Evolutionary conservation across 2,888 invertebrate genomes (phyloP).

Genomic region (Crematogaster levior): DNA sequence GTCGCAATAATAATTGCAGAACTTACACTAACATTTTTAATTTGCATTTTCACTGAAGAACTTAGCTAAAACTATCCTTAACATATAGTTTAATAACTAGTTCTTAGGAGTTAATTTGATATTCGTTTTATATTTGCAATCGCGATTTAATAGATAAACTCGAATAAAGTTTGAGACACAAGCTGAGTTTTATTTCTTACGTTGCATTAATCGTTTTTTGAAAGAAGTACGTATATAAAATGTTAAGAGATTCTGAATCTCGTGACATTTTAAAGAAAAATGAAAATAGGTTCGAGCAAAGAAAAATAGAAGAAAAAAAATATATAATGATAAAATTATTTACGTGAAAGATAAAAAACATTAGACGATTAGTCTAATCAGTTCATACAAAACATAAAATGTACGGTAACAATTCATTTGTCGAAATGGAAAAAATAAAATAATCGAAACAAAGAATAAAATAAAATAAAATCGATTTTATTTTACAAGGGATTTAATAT

Average conservation of each 20-base stretch:
- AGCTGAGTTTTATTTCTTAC: neutral
- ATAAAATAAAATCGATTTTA: neutral
- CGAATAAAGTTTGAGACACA: neutral
- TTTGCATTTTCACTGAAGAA: neutral
- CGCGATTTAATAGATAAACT: neutral
- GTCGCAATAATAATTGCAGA: conserved; percentile 47
- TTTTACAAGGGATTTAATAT: neutral
- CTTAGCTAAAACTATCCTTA: neutral
- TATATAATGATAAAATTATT: too few relatives aligned
- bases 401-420: neutral
- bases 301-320: too few relatives aligned
- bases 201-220: neutral
- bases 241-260: neutral
- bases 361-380: neutral
- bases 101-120: neutral
- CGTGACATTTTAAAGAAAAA: neutral
- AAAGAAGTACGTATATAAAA: neutral
- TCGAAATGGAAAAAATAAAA: too few relatives aligned
- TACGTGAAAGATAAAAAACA: neutral
- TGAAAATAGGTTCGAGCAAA: neutral
- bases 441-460: too few relatives aligned
- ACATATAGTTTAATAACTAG: neutral
- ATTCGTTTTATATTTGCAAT: neutral
- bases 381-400: neutral
- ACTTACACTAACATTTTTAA: neutral